phyloP scores from a whole-genome alignment of 2,113 vertebrate genomes.

The Myotis davidii region DNA sequence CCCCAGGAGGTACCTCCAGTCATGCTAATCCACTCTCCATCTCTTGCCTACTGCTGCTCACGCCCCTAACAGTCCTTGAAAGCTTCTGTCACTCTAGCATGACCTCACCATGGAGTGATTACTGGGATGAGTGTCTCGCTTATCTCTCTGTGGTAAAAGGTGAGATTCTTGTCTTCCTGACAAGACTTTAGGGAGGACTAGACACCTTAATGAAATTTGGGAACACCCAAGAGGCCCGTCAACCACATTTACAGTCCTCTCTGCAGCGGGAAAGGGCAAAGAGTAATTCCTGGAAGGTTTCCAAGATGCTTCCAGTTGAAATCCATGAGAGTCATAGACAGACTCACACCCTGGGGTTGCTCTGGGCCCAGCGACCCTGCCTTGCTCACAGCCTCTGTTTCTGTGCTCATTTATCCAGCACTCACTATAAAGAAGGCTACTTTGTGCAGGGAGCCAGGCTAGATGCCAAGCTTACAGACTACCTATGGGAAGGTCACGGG shows the following conservation, averaged over 20 bases:
- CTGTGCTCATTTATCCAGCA: not conserved
- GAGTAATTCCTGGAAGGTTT: not conserved
- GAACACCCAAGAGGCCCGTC: not conserved
- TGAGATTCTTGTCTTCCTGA: slow-evolving; percentile 30
- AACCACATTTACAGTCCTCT: not conserved
- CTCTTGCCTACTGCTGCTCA: not conserved
- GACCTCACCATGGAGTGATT: not conserved
- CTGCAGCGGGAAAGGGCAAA: not conserved
- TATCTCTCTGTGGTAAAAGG: not conserved
- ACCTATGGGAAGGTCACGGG: not conserved
- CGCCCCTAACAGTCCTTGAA: not conserved
- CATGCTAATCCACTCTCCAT: not conserved
- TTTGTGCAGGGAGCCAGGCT: not conserved
- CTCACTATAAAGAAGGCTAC: not conserved
- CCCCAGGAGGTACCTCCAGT: not conserved
- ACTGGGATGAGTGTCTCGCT: not conserved
- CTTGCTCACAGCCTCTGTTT: not conserved
- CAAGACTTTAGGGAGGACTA: slow-evolving; percentile 8
- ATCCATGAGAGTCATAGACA: not conserved
- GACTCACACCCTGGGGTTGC: not conserved
- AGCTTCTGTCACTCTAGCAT: not conserved
- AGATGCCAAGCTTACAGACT: not conserved
- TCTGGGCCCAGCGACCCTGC: too few relatives aligned
- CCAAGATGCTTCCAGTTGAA: not conserved
- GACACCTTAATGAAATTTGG: not conserved